phyloP scores from a whole-genome alignment of 1,140 invertebrate species.

The Camponotus pennsylvanicus region DNA sequence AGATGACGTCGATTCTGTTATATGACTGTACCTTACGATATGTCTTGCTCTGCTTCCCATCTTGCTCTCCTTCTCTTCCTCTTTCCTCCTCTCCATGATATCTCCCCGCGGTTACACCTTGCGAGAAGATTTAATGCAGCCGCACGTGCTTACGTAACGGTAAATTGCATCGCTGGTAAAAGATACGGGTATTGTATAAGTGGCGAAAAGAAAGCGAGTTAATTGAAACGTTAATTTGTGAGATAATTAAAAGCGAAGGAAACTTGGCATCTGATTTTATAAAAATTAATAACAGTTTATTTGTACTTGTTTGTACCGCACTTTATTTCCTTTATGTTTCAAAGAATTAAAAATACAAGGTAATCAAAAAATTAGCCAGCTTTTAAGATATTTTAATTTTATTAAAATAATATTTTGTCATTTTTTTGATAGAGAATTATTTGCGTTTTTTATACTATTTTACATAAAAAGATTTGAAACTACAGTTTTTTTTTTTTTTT shows the following conservation, averaged over 20 bases:
- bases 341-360: no score
- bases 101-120: slow-evolving; percentile 31
- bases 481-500: no score
- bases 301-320: no score
- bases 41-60: slow-evolving; percentile 58
- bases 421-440: no score
- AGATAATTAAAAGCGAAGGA: background rate
- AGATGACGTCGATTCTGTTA: slow-evolving; percentile 71
- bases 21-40: slow-evolving; percentile 74
- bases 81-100: background rate
- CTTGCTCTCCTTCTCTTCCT: background rate
- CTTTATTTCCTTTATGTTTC: no score
- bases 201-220: background rate
- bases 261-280: no score
- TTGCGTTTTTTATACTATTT: no score
- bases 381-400: no score
- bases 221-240: slow-evolving; percentile 60
- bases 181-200: slow-evolving; percentile 65
- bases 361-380: no score
- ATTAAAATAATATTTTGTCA: no score
- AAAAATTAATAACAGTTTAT: no score
- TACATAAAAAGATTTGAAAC: no score
- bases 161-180: slow-evolving; percentile 60
- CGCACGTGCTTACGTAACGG: slow-evolving; percentile 72
- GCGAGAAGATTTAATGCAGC: slow-evolving; percentile 69